These are phyloP conservation scores for Chymomyza amoena DNA, from an alignment of 2,888 invertebrate species.

Conservation along the genomic window DNA sequence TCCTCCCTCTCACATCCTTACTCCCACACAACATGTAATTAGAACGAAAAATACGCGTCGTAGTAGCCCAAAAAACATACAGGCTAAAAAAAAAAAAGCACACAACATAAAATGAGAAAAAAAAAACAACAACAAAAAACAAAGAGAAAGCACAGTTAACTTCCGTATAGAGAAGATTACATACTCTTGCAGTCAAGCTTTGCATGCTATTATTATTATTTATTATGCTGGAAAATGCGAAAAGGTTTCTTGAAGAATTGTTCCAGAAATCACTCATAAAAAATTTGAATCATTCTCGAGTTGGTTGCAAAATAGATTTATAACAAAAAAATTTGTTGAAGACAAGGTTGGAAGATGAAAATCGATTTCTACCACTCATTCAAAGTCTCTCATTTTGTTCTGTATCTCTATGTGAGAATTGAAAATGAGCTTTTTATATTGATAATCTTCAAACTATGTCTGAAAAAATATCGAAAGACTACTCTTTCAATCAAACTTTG, in stretches of 20 bases:
- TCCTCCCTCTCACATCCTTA: background rate
- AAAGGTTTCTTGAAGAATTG: background rate
- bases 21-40: conserved; percentile 59
- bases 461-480: too few species aligned
- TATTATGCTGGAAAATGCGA: background rate
- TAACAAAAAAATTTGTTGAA: too few species aligned
- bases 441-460: too few species aligned
- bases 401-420: too few species aligned
- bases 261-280: too few species aligned
- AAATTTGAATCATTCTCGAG: too few species aligned
- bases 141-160: background rate
- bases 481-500: too few species aligned
- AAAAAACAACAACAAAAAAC: background rate
- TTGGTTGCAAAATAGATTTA: too few species aligned
- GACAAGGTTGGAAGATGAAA: too few species aligned
- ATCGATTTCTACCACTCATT: too few species aligned
- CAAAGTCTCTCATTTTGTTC: too few species aligned
- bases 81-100: background rate
- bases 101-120: background rate
- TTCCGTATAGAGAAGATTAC: background rate
- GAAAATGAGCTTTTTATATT: too few species aligned
- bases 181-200: background rate
- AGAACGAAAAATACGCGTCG: conserved; percentile 61
- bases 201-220: background rate
- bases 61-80: conserved; percentile 49